Percentiles rank a stretch among this genome's conserved stretches.
Evolutionary conservation across 2,888 invertebrate species (phyloP).

Genomic region (Torymus auratus): DNA sequence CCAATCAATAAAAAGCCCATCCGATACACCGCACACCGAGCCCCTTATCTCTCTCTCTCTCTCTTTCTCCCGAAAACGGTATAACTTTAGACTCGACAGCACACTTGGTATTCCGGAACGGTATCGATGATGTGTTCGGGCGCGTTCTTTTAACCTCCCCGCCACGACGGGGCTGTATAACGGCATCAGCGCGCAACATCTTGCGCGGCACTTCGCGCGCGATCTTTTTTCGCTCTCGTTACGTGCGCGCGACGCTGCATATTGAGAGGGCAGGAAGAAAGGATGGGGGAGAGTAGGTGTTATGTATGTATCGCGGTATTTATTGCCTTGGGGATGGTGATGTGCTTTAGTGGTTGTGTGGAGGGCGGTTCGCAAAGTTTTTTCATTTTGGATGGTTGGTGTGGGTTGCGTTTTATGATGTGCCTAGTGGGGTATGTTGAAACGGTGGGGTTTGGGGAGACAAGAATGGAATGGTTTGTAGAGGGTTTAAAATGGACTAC

Average conservation of each 20-base stretch:
- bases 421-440: no score
- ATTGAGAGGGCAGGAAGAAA: conserved; percentile 28
- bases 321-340: conserved; percentile 10
- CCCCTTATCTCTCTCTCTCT: neutral
- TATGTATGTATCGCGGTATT: neutral
- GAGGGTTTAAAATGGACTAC: no score
- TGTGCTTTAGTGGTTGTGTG: neutral
- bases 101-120: conserved; percentile 69
- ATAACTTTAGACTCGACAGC: conserved; percentile 17
- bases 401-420: no score
- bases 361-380: no score
- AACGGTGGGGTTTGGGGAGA: no score
- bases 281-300: neutral
- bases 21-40: no score
- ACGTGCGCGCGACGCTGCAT: conserved; percentile 31
- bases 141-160: no score
- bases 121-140: conserved; percentile 69
- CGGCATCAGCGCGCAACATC: conserved; percentile 71
- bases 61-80: conserved; percentile 11
- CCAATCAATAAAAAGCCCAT: conserved; percentile 31
- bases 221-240: conserved; percentile 57
- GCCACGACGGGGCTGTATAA: conserved; percentile 64
- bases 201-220: conserved; percentile 70
- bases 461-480: no score
- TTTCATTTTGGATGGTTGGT: no score